Conservation (phyloP, 2,113 vertebrate genomes). For the pig (Sus scrofa) region T2T-Sscrofa CM000818.6:106192501-106193000, state of each 20-base stretch:
- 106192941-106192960: not conserved
- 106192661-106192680: not conserved
- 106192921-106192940: not conserved
- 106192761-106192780: not conserved
- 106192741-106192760: not conserved
- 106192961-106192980: not conserved
- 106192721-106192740: not conserved
- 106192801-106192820: not conserved
- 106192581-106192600: not conserved
- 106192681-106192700: not conserved
- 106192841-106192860: not conserved
- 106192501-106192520: not conserved
- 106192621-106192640: not conserved
- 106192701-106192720: not conserved
- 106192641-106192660: not conserved
- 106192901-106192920: not conserved
- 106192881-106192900: not conserved
- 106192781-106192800: not conserved
- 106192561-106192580: not conserved
- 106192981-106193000: conserved; percentile 83
- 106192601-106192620: not conserved
- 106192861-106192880: not conserved
- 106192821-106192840: not conserved
- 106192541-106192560: not conserved
- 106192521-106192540: not conserved